Evolutionary conservation across 2,888 invertebrate species (phyloP).

Genomic region (Criorhina ranunculi): DNA sequence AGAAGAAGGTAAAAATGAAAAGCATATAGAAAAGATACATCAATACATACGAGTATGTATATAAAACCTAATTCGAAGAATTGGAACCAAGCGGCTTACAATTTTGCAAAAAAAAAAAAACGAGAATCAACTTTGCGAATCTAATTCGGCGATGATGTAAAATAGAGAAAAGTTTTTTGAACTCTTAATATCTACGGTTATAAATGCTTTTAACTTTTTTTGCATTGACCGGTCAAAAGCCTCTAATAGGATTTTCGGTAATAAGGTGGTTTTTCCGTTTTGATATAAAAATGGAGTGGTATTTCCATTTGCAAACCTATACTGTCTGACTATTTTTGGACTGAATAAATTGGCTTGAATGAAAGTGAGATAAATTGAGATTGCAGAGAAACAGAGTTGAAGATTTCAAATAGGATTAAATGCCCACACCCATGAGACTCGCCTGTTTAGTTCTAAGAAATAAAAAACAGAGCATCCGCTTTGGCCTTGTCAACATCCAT

Average conservation of each 20-base stretch:
- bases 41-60: neutral
- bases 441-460: neutral
- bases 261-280: neutral
- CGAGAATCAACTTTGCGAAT: neutral
- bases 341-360: neutral
- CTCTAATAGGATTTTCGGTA: conserved; percentile 4
- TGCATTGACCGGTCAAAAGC: conserved; percentile 8
- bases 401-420: neutral
- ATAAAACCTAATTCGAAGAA: conserved; percentile 25
- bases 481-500: neutral
- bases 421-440: neutral
- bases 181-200: conserved; percentile 20
- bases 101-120: neutral
- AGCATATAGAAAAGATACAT: conserved; percentile 19
- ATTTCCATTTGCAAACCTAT: no score
- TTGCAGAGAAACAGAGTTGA: neutral
- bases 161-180: conserved; percentile 36
- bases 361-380: neutral
- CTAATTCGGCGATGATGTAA: conserved; percentile 6
- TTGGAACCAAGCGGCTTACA: conserved; percentile 8
- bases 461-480: neutral
- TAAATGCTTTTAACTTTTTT: conserved; percentile 7
- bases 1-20: conserved; percentile 33
- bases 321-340: neutral
- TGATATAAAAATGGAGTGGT: neutral